These are phyloP conservation scores for Mimumesa dahlbomi DNA, from an alignment of 2,888 invertebrate species.

Conservation along the genomic window DNA sequence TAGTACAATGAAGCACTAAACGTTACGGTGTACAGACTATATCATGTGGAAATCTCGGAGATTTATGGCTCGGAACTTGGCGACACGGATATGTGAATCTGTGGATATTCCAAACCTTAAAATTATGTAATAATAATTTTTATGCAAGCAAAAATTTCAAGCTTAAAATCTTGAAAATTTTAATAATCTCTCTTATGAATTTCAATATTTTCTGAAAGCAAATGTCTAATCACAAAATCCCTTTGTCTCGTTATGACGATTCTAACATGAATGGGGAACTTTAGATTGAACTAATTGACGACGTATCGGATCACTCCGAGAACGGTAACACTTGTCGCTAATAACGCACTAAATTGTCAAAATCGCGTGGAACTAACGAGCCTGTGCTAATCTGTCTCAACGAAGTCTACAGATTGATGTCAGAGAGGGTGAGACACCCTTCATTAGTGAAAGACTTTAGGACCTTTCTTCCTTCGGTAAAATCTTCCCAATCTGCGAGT, in stretches of 20 bases:
- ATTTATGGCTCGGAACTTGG: too few relatives aligned
- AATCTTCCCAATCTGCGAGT: not conserved
- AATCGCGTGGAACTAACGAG: slow-evolving; percentile 4
- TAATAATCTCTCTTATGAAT: too few relatives aligned
- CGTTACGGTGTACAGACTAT: too few relatives aligned
- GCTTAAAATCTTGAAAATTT: too few relatives aligned
- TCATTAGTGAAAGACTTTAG: slow-evolving; percentile 11
- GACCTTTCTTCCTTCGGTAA: not conserved
- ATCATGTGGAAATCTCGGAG: too few relatives aligned
- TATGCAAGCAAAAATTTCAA: not conserved
- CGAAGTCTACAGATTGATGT: slow-evolving; percentile 5
- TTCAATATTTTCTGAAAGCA: too few relatives aligned
- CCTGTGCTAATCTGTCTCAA: slow-evolving; percentile 12
- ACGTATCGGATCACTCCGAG: too few relatives aligned
- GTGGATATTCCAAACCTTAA: not conserved
- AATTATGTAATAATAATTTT: not conserved
- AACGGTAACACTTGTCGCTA: not conserved
- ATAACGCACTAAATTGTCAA: not conserved
- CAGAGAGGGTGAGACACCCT: not conserved
- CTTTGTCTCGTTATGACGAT: too few relatives aligned
- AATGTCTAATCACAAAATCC: too few relatives aligned
- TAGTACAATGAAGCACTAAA: too few relatives aligned
- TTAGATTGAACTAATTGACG: too few relatives aligned
- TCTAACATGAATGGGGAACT: too few relatives aligned
- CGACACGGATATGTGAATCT: not conserved